Evolutionary conservation across 2,113 vertebrate genomes (phyloP).

Genomic region (Mellivora capensis): DNA sequence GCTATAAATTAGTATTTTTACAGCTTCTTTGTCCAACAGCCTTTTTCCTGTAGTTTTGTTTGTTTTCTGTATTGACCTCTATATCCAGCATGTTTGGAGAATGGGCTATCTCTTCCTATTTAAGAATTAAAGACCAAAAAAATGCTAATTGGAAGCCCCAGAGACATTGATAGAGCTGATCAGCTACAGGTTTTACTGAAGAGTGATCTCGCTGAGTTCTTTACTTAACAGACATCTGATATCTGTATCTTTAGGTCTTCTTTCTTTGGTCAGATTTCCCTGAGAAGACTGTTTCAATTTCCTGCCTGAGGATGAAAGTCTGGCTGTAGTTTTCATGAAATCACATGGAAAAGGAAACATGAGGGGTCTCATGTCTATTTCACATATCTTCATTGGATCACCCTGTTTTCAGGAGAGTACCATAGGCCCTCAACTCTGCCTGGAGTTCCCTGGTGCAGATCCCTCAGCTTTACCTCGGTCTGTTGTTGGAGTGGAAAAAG

Average conservation of each 20-base stretch:
- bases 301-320: neutral
- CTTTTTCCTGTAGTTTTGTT: neutral
- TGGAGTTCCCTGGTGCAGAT: neutral
- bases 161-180: neutral
- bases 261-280: neutral
- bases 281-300: neutral
- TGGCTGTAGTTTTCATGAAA: neutral
- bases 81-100: neutral
- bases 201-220: neutral
- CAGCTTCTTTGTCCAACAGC: neutral
- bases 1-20: neutral
- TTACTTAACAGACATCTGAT: neutral
- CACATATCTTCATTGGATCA: neutral
- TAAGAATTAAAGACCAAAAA: neutral
- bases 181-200: neutral
- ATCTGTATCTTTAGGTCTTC: neutral
- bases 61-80: neutral
- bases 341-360: neutral
- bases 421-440: fast-evolving
- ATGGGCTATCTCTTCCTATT: neutral
- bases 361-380: neutral
- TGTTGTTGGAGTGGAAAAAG: neutral
- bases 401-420: neutral
- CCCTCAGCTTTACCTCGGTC: neutral
- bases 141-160: neutral